phyloP scores from a whole-genome alignment of 1,140 invertebrate species.

The Aethina tumida region DNA sequence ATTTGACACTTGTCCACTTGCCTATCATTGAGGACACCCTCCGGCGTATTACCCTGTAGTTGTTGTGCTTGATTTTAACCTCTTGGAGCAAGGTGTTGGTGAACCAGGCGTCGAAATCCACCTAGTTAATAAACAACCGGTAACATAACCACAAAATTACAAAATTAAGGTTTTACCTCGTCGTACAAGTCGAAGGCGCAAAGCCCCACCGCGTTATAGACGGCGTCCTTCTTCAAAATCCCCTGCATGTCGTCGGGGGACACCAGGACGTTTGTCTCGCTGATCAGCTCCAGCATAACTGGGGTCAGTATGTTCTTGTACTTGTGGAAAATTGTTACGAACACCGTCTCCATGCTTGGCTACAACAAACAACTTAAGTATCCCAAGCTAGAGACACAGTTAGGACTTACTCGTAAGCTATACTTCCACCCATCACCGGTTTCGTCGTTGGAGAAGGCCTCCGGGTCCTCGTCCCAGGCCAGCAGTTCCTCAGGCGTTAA shows the following conservation, averaged over 20 bases:
- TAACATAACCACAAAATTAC: not conserved
- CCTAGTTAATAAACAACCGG: conserved; percentile 15
- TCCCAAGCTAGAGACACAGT: not conserved
- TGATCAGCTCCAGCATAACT: conserved; percentile 64
- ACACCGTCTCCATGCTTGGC: conserved; percentile 80
- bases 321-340: conserved; percentile 73
- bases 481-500: conserved; percentile 74
- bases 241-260: conserved; percentile 59
- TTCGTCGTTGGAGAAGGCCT: conserved; percentile 81
- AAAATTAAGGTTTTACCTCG: conserved; percentile 52
- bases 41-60: conserved; percentile 80
- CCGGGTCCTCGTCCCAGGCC: conserved; percentile 84
- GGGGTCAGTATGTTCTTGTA: conserved; percentile 60
- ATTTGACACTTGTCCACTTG: conserved; percentile 76
- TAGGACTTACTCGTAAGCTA: conserved; percentile 60
- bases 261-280: conserved; percentile 50
- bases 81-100: conserved; percentile 72
- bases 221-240: conserved; percentile 85
- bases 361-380: conserved; percentile 39
- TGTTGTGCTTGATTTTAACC: conserved; percentile 67
- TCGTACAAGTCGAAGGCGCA: conserved; percentile 88
- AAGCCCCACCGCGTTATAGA: conserved; percentile 86
- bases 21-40: conserved; percentile 82
- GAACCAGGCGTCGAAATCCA: conserved; percentile 91
- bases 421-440: conserved; percentile 88